These are phyloP conservation scores for Cotesia chilonis DNA, from an alignment of 1,140 invertebrate genomes.

Conservation along the genomic window DNA sequence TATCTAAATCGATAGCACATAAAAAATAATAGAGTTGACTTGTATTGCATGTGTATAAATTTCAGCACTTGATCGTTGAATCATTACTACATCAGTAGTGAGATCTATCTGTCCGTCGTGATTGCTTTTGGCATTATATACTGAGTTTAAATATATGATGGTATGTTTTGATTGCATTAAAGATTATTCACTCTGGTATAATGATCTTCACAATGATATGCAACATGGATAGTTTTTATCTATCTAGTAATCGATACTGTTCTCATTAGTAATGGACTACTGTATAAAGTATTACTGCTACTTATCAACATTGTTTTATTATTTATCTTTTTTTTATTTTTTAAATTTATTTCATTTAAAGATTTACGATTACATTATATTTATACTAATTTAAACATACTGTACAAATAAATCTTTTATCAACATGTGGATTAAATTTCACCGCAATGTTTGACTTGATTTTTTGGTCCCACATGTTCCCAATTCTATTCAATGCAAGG, in stretches of 20 bases:
- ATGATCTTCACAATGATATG: background rate
- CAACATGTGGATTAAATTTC: no score
- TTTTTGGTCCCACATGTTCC: constrained; percentile 3
- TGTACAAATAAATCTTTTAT: no score
- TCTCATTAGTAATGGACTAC: background rate
- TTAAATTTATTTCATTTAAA: no score
- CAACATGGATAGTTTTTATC: background rate
- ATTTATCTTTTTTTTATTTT: no score
- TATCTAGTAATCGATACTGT: background rate
- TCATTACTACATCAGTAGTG: constrained; percentile 3
- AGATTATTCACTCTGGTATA: constrained; percentile 1
- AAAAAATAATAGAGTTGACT: background rate
- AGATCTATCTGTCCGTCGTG: constrained; percentile 9
- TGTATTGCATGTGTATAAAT: no score
- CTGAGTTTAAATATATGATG: constrained; percentile 1
- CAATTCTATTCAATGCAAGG: constrained; percentile 8
- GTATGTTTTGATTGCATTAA: constrained; percentile 18
- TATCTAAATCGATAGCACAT: no score
- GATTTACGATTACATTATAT: no score
- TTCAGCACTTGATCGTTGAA: background rate
- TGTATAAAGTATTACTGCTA: background rate
- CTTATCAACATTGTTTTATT: no score
- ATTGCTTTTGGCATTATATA: constrained; percentile 4
- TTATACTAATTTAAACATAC: no score
- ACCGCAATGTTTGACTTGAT: no score